phyloP scores from a whole-genome alignment of 2,888 invertebrate genomes.

The Crocallis elinguaria region DNA sequence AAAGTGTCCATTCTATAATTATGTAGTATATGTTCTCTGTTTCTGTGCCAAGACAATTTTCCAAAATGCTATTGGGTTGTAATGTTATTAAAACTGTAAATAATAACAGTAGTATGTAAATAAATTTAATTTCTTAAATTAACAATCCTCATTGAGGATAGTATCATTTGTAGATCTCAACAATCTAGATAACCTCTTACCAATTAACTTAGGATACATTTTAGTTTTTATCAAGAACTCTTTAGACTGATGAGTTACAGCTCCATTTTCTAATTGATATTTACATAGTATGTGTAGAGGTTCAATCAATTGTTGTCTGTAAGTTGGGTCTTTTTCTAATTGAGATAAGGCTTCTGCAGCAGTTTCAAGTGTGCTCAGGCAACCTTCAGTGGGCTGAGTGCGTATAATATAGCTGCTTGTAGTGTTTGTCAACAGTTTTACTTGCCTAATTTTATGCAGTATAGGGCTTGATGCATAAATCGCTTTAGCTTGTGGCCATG shows the following conservation, averaged over 20 bases:
- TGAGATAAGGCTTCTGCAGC: slow-evolving; percentile 92
- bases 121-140: background rate
- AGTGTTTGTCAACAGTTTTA: slow-evolving; percentile 89
- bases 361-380: slow-evolving; percentile 95
- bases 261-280: slow-evolving; percentile 95
- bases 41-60: too few relatives aligned
- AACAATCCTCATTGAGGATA: slow-evolving; percentile 29
- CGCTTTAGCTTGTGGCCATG: slow-evolving; percentile 98
- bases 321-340: slow-evolving; percentile 88
- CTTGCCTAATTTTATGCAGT: slow-evolving; percentile 90
- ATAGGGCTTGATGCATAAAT: slow-evolving; percentile 93
- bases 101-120: background rate
- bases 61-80: too few relatives aligned
- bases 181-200: slow-evolving; percentile 87
- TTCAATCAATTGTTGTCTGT: slow-evolving; percentile 88
- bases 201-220: slow-evolving; percentile 91
- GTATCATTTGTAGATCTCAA: slow-evolving; percentile 66
- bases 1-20: too few relatives aligned
- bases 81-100: background rate
- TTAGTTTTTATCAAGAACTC: slow-evolving; percentile 93
- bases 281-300: slow-evolving; percentile 94
- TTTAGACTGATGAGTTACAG: slow-evolving; percentile 96
- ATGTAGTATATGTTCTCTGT: too few relatives aligned
- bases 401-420: slow-evolving; percentile 95
- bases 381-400: slow-evolving; percentile 96